Percentiles rank a stretch among this genome's conserved stretches.
phyloP scores from a whole-genome alignment of 2,113 vertebrate genomes.

The Microcebus jonahi region DNA sequence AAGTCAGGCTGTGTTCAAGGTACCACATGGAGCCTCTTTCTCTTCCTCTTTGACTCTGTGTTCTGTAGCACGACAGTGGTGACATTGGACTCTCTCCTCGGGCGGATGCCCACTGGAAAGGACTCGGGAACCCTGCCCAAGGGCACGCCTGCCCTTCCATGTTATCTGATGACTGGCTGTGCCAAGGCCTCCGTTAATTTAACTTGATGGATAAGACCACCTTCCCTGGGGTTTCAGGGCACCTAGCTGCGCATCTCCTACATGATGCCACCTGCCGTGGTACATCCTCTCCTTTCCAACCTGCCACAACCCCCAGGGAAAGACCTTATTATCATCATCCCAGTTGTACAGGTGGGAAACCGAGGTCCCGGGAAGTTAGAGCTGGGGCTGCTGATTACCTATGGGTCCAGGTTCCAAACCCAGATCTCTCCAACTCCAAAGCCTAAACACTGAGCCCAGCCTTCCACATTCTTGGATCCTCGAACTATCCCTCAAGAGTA shows the following conservation, averaged over 20 bases:
- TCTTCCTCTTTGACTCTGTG: neutral
- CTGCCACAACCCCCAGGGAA: neutral
- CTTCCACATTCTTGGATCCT: neutral
- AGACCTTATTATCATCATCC: too few species aligned
- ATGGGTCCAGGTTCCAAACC: neutral
- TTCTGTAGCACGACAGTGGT: rapidly evolving
- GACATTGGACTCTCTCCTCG: too few species aligned
- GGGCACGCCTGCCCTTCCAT: neutral
- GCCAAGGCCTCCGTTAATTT: neutral
- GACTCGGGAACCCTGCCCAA: neutral
- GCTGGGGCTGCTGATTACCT: neutral
- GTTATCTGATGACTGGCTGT: neutral
- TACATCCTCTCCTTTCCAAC: neutral
- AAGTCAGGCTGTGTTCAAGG: neutral
- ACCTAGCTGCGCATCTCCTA: neutral
- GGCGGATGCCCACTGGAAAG: neutral
- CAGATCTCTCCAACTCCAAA: neutral
- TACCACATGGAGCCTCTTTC: rapidly evolving
- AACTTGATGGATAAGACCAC: too few species aligned
- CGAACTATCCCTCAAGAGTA: neutral
- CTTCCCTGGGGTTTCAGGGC: neutral
- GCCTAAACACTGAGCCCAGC: too few species aligned
- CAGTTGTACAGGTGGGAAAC: neutral
- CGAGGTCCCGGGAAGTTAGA: neutral
- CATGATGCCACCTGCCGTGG: rapidly evolving